Conservation (phyloP, 2,113 vertebrate species). For the Lophotis ruficrista region DNA sequence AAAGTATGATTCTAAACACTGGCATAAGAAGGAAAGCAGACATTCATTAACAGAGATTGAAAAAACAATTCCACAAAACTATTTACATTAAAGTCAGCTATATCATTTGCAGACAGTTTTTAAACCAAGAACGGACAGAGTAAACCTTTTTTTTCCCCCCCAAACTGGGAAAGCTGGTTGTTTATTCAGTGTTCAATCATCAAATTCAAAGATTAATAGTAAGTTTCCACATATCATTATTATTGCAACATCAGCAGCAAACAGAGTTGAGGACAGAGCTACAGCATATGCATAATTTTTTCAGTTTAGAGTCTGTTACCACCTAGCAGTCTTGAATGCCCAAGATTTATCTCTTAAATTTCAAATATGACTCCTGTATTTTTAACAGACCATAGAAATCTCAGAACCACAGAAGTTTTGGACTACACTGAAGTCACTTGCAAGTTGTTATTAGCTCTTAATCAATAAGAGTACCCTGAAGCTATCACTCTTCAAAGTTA, state of each 20-base stretch:
- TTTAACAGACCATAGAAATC: not conserved
- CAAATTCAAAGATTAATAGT: not conserved
- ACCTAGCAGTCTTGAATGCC: not conserved
- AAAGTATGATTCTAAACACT: not conserved
- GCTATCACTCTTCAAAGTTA: not conserved
- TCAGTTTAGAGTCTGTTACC: not conserved
- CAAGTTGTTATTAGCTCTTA: not conserved
- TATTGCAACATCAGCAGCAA: not conserved
- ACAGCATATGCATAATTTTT: not conserved
- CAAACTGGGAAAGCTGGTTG: not conserved
- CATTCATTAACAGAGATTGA: not conserved
- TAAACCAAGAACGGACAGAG: not conserved
- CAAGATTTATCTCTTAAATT: not conserved
- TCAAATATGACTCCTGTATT: not conserved
- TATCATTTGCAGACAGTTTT: not conserved
- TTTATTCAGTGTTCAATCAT: not conserved
- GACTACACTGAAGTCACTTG: not conserved
- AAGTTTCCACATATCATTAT: not conserved
- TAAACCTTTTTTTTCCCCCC: not conserved
- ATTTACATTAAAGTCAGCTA: not conserved
- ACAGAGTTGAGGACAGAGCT: not conserved
- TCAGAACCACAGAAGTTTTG: not conserved
- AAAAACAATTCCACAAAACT: not conserved
- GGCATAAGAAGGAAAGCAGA: not conserved
- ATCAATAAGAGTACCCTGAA: not conserved